Evolutionary conservation across 2,888 invertebrate genomes (phyloP), one percentile per base, ranked within the genome.

Genomic region (Epistrophella euchroma): DNA sequence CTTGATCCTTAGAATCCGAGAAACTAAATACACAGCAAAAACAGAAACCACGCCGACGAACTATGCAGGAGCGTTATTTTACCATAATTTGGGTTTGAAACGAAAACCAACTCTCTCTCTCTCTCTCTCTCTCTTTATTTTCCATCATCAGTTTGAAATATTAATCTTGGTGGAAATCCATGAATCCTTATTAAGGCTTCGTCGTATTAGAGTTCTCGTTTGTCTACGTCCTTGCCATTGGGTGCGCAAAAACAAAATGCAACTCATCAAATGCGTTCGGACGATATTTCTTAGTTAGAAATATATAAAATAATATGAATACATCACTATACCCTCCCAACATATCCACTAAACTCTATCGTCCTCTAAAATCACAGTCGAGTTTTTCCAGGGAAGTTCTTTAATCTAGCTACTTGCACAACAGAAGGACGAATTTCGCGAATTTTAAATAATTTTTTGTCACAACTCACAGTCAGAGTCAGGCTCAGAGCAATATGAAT

Each of bases 271-370:
- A 77, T 58, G 58, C 28, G 32, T 64, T 66, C 43, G 47, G 73
- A 77, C 73, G 60, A 83, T 78, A 70, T 55, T 74, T 73, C 60
- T 70, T 55, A 73, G 52, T 70, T 68, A 68, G 62, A 2, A 43
- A 32, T 52, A 55, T 45, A 25, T 17, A 35, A 19, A 45, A 50
- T 68, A 68, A 62, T 70, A 83, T 52, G 66, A 80, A 37, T 40
- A 32, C 22, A 22, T 45, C 35, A 56, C 22, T 28, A 25, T n/a
- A 47, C 35, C 11, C 7, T 10, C 2, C 6, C 35, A 5, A 28
- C 10, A 10, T 0, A n/a, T n/a, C 0, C 35, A 2, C 56, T 3
- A 17, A 35, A 19, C 19, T 11, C 9, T 19, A 11, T 37, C 43
- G 47, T 22, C 40, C 17, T 52, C 52, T 32, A 11, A 28, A 62